Conservation (phyloP, 2,797 vertebrate species). For the Phaenicophaeus curvirostris region DNA sequence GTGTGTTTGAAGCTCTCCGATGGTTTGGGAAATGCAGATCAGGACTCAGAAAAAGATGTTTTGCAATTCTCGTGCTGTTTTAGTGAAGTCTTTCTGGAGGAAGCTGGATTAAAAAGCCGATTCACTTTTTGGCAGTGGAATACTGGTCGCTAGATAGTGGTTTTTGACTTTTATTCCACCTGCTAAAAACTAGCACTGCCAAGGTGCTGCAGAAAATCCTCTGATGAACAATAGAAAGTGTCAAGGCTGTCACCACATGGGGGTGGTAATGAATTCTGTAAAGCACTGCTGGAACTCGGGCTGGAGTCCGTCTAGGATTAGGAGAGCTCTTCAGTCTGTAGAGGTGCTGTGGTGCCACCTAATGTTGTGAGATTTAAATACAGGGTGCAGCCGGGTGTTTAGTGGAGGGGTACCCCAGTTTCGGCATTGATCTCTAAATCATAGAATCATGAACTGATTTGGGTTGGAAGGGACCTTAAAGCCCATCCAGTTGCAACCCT, state of each 20-base stretch:
- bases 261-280: not conserved
- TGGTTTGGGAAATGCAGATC: rapidly evolving
- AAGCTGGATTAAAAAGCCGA: not conserved
- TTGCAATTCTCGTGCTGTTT: not conserved
- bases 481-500: too few relatives aligned
- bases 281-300: not conserved
- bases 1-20: not conserved
- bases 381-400: not conserved
- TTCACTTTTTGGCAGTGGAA: not conserved
- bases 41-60: not conserved
- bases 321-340: not conserved
- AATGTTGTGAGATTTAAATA: not conserved
- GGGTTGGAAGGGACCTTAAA: too few relatives aligned
- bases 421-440: not conserved
- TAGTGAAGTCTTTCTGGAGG: not conserved
- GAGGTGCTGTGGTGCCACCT: constrained; percentile 49
- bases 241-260: constrained; percentile 12
- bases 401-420: not conserved
- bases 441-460: too few relatives aligned
- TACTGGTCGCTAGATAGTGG: not conserved
- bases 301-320: not conserved
- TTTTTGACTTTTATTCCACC: not conserved
- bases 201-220: not conserved
- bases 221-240: constrained; percentile 15
- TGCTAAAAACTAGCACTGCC: not conserved